Conservation (phyloP, 2,888 invertebrate species). For the Platerodrilus igneus region DNA sequence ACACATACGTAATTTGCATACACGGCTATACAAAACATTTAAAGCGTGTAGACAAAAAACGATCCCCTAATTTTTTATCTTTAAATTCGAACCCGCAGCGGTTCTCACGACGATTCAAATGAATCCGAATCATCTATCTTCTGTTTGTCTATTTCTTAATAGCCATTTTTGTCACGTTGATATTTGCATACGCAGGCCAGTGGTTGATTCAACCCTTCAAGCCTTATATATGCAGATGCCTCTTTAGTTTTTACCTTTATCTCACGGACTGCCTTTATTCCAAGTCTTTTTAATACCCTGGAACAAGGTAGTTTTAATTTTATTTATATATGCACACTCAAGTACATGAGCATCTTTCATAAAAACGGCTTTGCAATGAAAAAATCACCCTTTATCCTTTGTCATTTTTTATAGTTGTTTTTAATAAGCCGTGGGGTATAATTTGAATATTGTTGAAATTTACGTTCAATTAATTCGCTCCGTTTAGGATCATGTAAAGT, state of each 20-base stretch:
- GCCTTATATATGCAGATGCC: conserved; percentile 27
- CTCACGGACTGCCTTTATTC: conserved; percentile 26
- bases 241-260: conserved; percentile 30
- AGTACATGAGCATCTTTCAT: conserved; percentile 9
- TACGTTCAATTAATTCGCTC: too few relatives aligned
- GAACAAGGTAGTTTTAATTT: conserved; percentile 28
- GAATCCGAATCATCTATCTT: conserved; percentile 32
- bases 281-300: conserved; percentile 7
- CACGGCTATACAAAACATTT: too few relatives aligned
- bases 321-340: conserved; percentile 30
- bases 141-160: conserved; percentile 34
- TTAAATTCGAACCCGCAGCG: conserved; percentile 17
- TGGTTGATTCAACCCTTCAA: conserved; percentile 16
- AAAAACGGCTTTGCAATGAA: conserved; percentile 4
- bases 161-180: conserved; percentile 31
- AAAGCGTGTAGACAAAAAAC: conserved; percentile 19
- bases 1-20: too few relatives aligned
- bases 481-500: too few relatives aligned
- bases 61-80: conserved; percentile 22
- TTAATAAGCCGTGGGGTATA: too few relatives aligned
- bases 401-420: conserved; percentile 8
- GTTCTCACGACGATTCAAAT: conserved; percentile 31
- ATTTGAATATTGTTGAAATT: too few relatives aligned
- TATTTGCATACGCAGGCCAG: conserved; percentile 31
- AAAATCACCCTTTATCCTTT: too few relatives aligned